Evolutionary conservation across 2,113 vertebrate species (phyloP).

Genomic region (Polypterus bichir): DNA sequence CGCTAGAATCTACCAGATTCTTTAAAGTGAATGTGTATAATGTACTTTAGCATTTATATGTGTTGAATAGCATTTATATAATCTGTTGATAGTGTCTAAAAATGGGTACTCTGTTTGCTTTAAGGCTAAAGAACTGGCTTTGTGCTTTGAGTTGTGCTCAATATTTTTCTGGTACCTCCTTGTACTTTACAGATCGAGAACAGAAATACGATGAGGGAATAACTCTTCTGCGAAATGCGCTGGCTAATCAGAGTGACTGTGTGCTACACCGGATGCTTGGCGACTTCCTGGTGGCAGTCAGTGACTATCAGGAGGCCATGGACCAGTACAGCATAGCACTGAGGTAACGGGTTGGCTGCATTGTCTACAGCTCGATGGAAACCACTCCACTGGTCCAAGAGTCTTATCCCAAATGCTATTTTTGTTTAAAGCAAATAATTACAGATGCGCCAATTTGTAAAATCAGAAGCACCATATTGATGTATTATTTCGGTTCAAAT

Average conservation of each 20-base stretch:
- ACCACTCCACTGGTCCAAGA: too few relatives aligned
- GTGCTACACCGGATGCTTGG: slow-evolving; percentile 91
- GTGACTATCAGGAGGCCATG: slow-evolving; percentile 95
- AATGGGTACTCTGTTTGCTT: not conserved
- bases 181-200: slow-evolving; percentile 63
- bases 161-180: not conserved
- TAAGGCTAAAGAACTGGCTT: slow-evolving; percentile 9
- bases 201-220: slow-evolving; percentile 95
- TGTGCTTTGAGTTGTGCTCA: not conserved
- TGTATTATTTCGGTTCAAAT: too few relatives aligned
- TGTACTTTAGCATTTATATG: too few relatives aligned
- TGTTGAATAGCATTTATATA: too few relatives aligned
- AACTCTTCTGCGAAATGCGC: slow-evolving; percentile 71
- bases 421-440: too few relatives aligned
- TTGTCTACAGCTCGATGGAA: too few relatives aligned
- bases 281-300: slow-evolving; percentile 90
- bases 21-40: too few relatives aligned
- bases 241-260: slow-evolving; percentile 95
- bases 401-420: too few relatives aligned
- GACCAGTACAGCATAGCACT: slow-evolving; percentile 97
- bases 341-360: slow-evolving; percentile 49
- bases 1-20: too few relatives aligned
- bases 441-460: too few relatives aligned
- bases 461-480: too few relatives aligned
- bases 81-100: too few relatives aligned